Conservation (phyloP, 2,888 invertebrate genomes). For the Saturnia japonica region DNA sequence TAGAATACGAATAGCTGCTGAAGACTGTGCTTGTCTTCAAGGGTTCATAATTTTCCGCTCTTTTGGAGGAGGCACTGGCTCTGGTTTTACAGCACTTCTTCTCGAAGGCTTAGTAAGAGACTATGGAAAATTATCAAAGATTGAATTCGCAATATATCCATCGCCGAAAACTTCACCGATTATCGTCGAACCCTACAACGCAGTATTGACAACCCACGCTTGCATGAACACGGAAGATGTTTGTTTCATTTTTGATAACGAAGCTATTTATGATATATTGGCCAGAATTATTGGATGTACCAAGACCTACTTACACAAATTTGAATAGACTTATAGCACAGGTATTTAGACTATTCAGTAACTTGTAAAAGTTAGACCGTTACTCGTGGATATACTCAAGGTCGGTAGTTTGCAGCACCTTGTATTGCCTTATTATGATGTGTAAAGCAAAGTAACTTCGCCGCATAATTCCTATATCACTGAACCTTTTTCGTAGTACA, state of each 20-base stretch:
- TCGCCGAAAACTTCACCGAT: constrained; percentile 90
- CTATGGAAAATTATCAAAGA: constrained; percentile 84
- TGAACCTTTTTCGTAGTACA: no score
- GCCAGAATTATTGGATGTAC: constrained; percentile 87
- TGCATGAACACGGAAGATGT: constrained; percentile 86
- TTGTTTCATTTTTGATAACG: constrained; percentile 88
- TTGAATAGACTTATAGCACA: constrained; percentile 90
- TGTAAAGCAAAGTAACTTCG: no score
- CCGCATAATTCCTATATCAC: no score
- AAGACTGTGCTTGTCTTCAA: constrained; percentile 83
- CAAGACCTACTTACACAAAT: constrained; percentile 92
- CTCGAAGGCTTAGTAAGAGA: constrained; percentile 83
- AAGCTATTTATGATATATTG: constrained; percentile 89
- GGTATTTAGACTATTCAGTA: constrained; percentile 26
- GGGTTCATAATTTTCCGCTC: constrained; percentile 86
- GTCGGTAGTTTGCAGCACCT: no score
- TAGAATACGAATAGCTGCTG: constrained; percentile 84
- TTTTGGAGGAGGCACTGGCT: constrained; percentile 90
- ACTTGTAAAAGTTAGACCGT: neutral
- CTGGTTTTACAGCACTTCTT: constrained; percentile 87
- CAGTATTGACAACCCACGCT: constrained; percentile 86
- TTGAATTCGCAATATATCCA: constrained; percentile 91
- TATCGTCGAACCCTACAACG: constrained; percentile 90
- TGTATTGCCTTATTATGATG: no score
- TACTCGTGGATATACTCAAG: neutral